A percentile compares a stretch with the other conserved stretches of the same genome.
phyloP scores from a whole-genome alignment of 2,888 invertebrate genomes.

The Ochropleura leucogaster region DNA sequence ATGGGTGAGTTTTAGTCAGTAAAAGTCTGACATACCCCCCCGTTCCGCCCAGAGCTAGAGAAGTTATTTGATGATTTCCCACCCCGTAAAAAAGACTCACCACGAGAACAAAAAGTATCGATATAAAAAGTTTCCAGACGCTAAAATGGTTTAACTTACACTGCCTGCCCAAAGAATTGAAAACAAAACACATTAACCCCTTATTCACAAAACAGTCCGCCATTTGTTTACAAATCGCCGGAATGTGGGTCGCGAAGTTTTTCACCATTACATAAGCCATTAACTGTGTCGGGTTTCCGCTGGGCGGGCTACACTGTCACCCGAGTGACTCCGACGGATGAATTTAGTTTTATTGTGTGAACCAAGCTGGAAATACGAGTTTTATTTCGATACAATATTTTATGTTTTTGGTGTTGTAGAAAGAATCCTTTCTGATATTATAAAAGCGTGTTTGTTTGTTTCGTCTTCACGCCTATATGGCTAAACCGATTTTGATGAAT shows the following conservation, averaged over 20 bases:
- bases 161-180: background rate
- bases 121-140: background rate
- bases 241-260: constrained; percentile 42
- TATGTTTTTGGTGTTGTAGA: background rate
- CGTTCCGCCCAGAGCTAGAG: too few species aligned
- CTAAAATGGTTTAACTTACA: background rate
- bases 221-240: constrained; percentile 34
- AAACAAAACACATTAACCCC: constrained; percentile 6
- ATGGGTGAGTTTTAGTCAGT: too few species aligned
- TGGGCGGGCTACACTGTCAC: constrained; percentile 7
- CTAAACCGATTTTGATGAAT: too few species aligned
- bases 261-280: constrained; percentile 43
- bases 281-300: constrained; percentile 35
- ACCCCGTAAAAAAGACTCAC: too few species aligned
- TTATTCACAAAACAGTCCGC: constrained; percentile 7
- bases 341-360: constrained; percentile 33
- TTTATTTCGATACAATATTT: background rate
- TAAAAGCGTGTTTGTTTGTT: too few species aligned
- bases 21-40: too few species aligned
- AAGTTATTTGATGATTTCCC: too few species aligned
- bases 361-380: background rate
- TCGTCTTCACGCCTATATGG: too few species aligned
- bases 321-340: constrained; percentile 13
- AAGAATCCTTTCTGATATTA: background rate
- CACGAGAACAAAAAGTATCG: too few species aligned